Evolutionary conservation across 2,888 invertebrate genomes (phyloP).

Genomic region (Agrochola macilenta): DNA sequence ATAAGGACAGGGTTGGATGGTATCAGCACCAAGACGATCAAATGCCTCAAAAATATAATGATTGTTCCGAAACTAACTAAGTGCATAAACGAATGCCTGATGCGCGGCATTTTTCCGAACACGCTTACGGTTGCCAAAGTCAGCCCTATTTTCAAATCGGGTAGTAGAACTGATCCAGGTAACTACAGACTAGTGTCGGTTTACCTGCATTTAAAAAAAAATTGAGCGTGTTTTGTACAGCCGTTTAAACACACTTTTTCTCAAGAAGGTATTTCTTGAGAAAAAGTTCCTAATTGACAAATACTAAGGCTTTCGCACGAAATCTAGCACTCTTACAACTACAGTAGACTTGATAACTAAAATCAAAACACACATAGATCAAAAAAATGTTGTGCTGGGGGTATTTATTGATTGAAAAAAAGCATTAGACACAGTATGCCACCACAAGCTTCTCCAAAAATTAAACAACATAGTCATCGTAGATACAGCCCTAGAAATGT

Average conservation of each 20-base stretch:
- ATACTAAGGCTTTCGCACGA: not conserved
- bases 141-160: conserved; percentile 3
- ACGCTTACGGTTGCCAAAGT: conserved; percentile 10
- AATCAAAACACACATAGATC: no score
- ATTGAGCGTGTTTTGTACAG: conserved; percentile 2
- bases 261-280: no score
- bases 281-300: not conserved
- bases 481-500: conserved; percentile 10
- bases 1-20: not conserved
- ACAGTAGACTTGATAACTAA: not conserved
- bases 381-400: no score
- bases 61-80: not conserved
- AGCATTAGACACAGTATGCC: not conserved
- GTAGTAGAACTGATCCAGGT: not conserved
- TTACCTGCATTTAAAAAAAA: not conserved
- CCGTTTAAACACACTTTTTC: not conserved
- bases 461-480: not conserved
- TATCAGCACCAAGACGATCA: not conserved
- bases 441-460: conserved; percentile 8
- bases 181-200: conserved; percentile 6
- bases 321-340: conserved; percentile 10
- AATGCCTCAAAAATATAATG: conserved; percentile 6
- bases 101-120: not conserved
- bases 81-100: conserved; percentile 10
- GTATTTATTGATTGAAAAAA: no score